These are phyloP conservation scores for Euphonia xanthogaster DNA, from an alignment of 2,797 vertebrate genomes.

Conservation along the genomic window DNA sequence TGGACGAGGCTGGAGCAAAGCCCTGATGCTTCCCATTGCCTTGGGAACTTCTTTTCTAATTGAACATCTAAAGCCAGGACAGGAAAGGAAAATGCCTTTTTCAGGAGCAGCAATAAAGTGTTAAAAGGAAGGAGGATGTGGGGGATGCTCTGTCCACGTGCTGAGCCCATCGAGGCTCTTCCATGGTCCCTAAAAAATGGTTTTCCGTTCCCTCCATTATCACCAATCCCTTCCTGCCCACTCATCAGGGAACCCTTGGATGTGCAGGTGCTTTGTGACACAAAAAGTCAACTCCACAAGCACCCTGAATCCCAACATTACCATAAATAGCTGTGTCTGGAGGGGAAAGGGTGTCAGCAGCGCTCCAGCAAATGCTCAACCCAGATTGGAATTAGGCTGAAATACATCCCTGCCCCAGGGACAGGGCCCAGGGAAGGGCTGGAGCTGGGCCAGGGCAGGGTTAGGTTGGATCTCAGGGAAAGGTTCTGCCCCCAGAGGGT, in stretches of 20 bases:
- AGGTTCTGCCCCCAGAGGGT: background rate
- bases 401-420: background rate
- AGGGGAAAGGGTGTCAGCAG: background rate
- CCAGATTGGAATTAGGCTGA: background rate
- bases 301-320: fast-evolving
- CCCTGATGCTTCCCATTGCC: background rate
- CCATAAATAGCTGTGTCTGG: fast-evolving
- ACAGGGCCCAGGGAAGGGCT: background rate
- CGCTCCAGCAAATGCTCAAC: background rate
- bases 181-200: background rate
- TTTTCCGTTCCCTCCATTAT: background rate
- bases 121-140: background rate
- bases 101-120: background rate
- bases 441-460: background rate
- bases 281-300: background rate
- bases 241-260: background rate
- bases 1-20: background rate
- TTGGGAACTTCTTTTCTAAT: background rate
- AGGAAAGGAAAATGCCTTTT: background rate
- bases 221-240: background rate
- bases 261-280: fast-evolving
- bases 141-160: background rate
- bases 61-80: background rate
- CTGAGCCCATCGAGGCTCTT: background rate
- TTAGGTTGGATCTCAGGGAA: fast-evolving